Base-by-base conservation (phyloP, 2,797 vertebrate species). In the Aphelocoma californica region DNA sequence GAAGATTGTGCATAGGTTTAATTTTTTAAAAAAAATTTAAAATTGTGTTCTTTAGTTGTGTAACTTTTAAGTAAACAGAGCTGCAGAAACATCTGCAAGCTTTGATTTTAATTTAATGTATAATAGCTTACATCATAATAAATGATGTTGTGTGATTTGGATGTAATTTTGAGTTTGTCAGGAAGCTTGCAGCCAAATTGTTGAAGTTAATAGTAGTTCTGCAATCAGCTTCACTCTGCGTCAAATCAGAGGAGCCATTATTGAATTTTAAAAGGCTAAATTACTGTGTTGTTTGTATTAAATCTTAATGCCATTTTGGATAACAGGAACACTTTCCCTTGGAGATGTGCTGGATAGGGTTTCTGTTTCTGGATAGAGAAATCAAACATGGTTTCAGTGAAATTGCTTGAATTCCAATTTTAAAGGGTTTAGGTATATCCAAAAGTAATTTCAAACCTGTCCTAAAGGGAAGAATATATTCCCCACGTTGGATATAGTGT, bases 231-330 rank as follows among this genome's bases (percentile, higher is more conserved):
- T 67, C 61, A 29, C 88, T 77, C 3, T 81, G 70, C 92, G 81
- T 92, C 93, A 91, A 48, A 91, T 92, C 81, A 74, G 69, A 93
- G 45, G 29, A 91, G 25, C 38, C 75, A 82, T 92, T 94, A 93
- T 58, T 91, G 94, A 85, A 91, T 95, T 96, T 93, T 95, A 95
- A 95, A 87, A 91, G 71, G 74, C 78, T 89, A 65, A 93, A 92
- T 92, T 87, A 65, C 53, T 58, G 48, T 38, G 69, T 47, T 95
- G 88, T 87, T 92, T 89, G 72, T 91, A 94, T 91, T 92, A 93
- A 93, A 92, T 69, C 82, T 86, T 93, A 91, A 91, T 93, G 87
- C 56, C 12, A 3, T 92, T 94, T 94, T 6, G 7, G 78, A 26
- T 90, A 83, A 67, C 2, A 0, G 48, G 77, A 79, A 70, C 62